A percentile compares a stretch with the other conserved stretches of the same genome.
These are phyloP conservation scores for Rhyzopertha dominica DNA, from an alignment of 1,140 invertebrate species.

Conservation along the genomic window DNA sequence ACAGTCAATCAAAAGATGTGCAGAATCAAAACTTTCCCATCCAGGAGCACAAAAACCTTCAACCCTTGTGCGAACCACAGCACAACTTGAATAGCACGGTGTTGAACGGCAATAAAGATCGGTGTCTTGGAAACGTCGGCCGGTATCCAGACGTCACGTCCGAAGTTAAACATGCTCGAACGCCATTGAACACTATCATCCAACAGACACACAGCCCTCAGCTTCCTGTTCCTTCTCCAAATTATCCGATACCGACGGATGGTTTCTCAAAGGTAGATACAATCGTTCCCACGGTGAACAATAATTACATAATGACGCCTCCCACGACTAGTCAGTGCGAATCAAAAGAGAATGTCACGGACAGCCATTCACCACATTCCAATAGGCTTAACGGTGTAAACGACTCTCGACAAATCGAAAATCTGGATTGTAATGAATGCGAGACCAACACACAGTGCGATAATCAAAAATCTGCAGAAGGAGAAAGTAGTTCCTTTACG, in stretches of 20 bases:
- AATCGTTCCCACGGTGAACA: slow-evolving; percentile 35
- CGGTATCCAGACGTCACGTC: slow-evolving; percentile 21
- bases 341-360: slow-evolving; percentile 14
- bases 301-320: slow-evolving; percentile 30
- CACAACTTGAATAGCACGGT: too few species aligned
- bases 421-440: slow-evolving; percentile 1
- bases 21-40: too few species aligned
- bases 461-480: slow-evolving; percentile 2
- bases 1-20: too few species aligned
- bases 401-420: background rate
- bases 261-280: slow-evolving; percentile 8
- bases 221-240: slow-evolving; percentile 37
- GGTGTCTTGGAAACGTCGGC: too few species aligned
- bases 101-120: too few species aligned
- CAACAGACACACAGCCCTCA: slow-evolving; percentile 36
- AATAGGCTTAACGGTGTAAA: slow-evolving; percentile 10
- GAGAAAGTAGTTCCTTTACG: slow-evolving; percentile 15
- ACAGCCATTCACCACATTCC: slow-evolving; percentile 16
- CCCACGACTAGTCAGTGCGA: slow-evolving; percentile 34
- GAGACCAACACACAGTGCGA: background rate
- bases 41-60: too few species aligned
- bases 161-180: slow-evolving; percentile 36
- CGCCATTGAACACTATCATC: slow-evolving; percentile 26
- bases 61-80: too few species aligned
- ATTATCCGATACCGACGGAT: slow-evolving; percentile 34